Evolutionary conservation across 2,797 vertebrate genomes (phyloP).

Genomic region (Oreochromis grahami): DNA sequence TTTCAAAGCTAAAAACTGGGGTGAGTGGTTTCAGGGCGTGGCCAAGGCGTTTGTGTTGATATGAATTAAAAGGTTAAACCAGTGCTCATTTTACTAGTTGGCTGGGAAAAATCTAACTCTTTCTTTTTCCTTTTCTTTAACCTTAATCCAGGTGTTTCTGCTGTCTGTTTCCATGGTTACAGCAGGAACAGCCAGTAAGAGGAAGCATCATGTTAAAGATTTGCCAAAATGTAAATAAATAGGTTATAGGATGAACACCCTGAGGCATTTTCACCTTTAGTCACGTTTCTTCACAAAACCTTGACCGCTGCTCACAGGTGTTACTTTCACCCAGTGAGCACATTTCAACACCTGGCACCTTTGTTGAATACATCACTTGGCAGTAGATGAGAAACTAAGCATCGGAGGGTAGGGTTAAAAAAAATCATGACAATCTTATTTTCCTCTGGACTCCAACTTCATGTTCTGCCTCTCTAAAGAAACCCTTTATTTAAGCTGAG

Average conservation of each 20-base stretch:
- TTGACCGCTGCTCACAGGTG: background rate
- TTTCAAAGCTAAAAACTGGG: background rate
- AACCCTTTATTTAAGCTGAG: background rate
- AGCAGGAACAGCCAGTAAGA: background rate
- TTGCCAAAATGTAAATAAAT: background rate
- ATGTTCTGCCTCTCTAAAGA: background rate
- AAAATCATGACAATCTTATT: background rate
- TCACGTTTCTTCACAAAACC: background rate
- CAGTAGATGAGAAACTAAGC: background rate
- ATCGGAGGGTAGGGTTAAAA: background rate
- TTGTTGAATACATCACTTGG: background rate
- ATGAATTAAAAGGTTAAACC: background rate
- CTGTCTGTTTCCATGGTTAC: constrained; percentile 36
- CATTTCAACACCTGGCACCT: background rate
- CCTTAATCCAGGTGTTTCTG: background rate
- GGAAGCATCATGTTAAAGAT: background rate
- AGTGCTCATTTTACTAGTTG: background rate
- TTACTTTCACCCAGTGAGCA: background rate
- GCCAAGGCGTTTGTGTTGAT: background rate
- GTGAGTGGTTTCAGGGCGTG: background rate
- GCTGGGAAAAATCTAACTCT: background rate
- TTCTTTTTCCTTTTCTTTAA: background rate
- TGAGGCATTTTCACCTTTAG: background rate
- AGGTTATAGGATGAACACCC: background rate
- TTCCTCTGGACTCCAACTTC: background rate